Evolutionary conservation across 2,797 vertebrate genomes (phyloP).

Genomic region (Rachycentron canadum): DNA sequence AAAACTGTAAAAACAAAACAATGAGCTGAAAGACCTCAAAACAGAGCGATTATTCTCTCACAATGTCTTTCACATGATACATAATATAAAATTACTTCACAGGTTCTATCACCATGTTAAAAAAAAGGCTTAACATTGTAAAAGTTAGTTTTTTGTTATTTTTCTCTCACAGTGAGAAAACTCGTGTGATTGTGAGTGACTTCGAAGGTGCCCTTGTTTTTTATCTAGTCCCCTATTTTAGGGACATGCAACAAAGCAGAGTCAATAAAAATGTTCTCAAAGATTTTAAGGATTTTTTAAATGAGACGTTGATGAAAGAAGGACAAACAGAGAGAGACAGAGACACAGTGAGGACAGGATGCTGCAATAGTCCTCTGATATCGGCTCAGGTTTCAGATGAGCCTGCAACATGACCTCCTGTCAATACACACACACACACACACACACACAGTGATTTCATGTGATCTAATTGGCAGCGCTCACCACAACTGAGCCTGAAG

Average conservation of each 20-base stretch:
- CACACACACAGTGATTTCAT: conserved; percentile 66
- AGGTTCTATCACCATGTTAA: background rate
- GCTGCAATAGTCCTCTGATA: conserved; percentile 62
- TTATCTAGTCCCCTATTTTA: background rate
- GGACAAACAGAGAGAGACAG: too few relatives aligned
- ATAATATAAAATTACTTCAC: too few relatives aligned
- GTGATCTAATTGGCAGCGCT: conserved; percentile 69
- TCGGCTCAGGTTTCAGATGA: conserved; percentile 67
- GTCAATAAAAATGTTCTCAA: conserved; percentile 28
- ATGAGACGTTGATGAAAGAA: conserved; percentile 10
- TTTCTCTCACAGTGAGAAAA: background rate
- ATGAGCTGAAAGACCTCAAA: too few relatives aligned
- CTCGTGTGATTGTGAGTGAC: too few relatives aligned
- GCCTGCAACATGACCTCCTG: conserved; percentile 71
- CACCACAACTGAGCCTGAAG: conserved; percentile 80
- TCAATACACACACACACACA: conserved; percentile 65
- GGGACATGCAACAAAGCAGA: background rate
- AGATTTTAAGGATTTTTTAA: conserved; percentile 4
- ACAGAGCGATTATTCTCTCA: too few relatives aligned
- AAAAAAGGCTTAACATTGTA: too few relatives aligned
- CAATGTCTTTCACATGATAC: too few relatives aligned
- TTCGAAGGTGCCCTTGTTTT: conserved; percentile 3
- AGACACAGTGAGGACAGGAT: conserved; percentile 44
- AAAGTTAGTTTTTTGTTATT: background rate
- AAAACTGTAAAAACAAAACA: too few relatives aligned